Base-by-base conservation (phyloP, 2,113 vertebrate genomes). In the Odontesthes bonariensis region DNA sequence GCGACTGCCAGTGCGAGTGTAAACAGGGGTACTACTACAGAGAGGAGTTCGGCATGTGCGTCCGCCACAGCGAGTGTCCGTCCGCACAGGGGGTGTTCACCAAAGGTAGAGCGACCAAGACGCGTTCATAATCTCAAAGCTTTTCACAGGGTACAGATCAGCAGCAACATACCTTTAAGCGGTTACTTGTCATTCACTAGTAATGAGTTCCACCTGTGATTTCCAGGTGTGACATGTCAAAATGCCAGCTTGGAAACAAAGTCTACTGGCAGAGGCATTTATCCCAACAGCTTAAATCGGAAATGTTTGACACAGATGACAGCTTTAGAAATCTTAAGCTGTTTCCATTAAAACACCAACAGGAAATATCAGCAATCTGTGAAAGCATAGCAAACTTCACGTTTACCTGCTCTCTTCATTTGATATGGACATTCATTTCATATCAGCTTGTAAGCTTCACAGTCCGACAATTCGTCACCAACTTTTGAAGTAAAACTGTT, bases 1-100 rank as follows among this genome's bases (percentile, higher is more conserved):
- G 13, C 0, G 77, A 94, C 86, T 66, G 79, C 8, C 22, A 66
- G 19, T 94, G 92, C 8, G 71, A 78, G 54, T 94, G 94, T 11
- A 69, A 63, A 5, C 20, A 12, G 1, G 94, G 92, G 0, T 83
- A 77, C 74, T 90, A 72, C 84, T 82, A 40, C 80, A 9, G 67
- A 1, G 0, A 3, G 5, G 17, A 56, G 2, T 76, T 73, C 67
- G 77, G 64, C 0, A 46, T 46, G 55, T 94, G 94, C 65, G 0
- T 66, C 4, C 82, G 11, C 5, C 92, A 93, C 81, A 87, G 38
- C 6, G 33, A 33, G 51, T 94, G 94, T 6, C 44, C 38, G 1
- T 0, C 76, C 3, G 93, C 92, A 1, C 65, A 82, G 0, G 88
- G 69, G 1, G 80, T 87, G 16, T 75, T 69, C 49, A 19, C 12